Base-by-base conservation (phyloP, 92 coral and sea anemone genomes). In the Zoanthus solanderi region DNA sequence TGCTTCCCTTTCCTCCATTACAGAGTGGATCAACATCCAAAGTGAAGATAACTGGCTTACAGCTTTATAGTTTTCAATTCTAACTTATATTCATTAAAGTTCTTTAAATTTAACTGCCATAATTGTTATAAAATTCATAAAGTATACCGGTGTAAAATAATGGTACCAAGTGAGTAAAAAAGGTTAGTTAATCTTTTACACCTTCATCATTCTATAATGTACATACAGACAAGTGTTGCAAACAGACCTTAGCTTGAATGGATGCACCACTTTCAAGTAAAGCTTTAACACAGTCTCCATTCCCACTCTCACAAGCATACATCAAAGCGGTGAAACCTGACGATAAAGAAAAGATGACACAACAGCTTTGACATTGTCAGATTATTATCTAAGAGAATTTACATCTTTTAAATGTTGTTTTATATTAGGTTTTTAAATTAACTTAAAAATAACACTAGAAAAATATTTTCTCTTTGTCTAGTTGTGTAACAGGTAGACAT, bases 281-380 rank as follows among this genome's bases (percentile, higher is more conserved):
- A 3, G 90, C 94, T 66, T 52, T 56, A 71, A 94, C 89, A 61
- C 99, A 93, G 4, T 95, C 93, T 66, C 89, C 87, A 84, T 93
- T 91, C 8, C 95, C 97, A 89, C 90, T 92, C 75, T 91, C 94
- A 78, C 98, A 96, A 0, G 99, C 94, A 90, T 90, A 93, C 99
- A 96, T 96, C 72, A 96, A 67, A 46, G 99, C 95, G 3, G 99
- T 96, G 74, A 96, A 96, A 69, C 92, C 99, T 96, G 61, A 9
- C 31, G 74, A 32, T 37, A 31, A 32, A 32, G 11, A 5, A 29
- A 29, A 29, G 30, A 69, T 8, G 9, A 7, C 9, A 50, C 5
- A 50, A 37, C 42, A 37, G 42, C 42, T 37, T 37, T 50, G 56
- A 50, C 56, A 37, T 1, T 37, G 42, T 50, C 9, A 50, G 56